A percentile compares a stretch with the other conserved stretches of the same genome.
Conservation (phyloP, 2,888 invertebrate species). For the Boloria selene region DNA sequence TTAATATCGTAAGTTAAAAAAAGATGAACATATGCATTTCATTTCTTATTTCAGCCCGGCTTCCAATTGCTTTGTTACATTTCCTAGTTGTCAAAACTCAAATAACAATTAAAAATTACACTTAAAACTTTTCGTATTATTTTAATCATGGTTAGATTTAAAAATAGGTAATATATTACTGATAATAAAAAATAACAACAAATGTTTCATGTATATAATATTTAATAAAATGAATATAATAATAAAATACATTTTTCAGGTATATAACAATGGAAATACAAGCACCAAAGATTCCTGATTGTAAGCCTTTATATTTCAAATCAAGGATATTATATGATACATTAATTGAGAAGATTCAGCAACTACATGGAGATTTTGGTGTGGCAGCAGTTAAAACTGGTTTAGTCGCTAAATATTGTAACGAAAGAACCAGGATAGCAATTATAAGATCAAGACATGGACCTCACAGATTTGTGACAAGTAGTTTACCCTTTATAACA, state of each 20-base stretch:
- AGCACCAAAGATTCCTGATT: slow-evolving; percentile 71
- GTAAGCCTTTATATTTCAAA: slow-evolving; percentile 76
- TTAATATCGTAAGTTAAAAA: too few species aligned
- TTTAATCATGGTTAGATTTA: slow-evolving; percentile 83
- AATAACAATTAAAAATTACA: too few species aligned
- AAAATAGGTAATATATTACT: slow-evolving; percentile 79
- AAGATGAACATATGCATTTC: too few species aligned
- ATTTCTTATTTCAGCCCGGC: too few species aligned
- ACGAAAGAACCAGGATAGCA: slow-evolving; percentile 88
- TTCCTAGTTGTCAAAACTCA: too few species aligned
- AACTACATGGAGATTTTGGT: slow-evolving; percentile 90
- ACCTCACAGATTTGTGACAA: slow-evolving; percentile 87
- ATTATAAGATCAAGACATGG: slow-evolving; percentile 88
- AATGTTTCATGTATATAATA: background rate
- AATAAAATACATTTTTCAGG: slow-evolving; percentile 61
- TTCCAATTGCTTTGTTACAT: too few species aligned
- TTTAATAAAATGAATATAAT: background rate
- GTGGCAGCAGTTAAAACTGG: slow-evolving; percentile 86
- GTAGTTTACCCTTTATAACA: slow-evolving; percentile 86
- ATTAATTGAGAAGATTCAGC: slow-evolving; percentile 84
- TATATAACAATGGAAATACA: slow-evolving; percentile 87
- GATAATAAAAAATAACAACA: background rate
- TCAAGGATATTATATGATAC: slow-evolving; percentile 79
- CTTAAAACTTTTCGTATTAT: background rate
- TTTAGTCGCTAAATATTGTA: slow-evolving; percentile 90